Conservation (phyloP, 2,797 vertebrate genomes). For the Mormyrops boulengeri region DNA sequence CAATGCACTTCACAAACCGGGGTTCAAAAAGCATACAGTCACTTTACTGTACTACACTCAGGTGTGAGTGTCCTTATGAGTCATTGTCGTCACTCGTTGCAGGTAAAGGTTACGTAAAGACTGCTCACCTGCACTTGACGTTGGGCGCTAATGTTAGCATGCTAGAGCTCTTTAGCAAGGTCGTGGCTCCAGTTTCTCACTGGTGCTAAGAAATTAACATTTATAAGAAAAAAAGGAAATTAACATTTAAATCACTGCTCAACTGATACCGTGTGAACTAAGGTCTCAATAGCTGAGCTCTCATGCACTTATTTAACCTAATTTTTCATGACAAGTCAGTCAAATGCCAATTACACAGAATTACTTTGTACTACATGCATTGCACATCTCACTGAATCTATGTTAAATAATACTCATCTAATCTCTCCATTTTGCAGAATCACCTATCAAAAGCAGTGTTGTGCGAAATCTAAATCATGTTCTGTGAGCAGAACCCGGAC, state of each 20-base stretch:
- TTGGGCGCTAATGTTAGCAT: neutral
- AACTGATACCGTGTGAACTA: neutral
- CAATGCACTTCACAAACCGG: neutral
- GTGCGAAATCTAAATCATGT: neutral
- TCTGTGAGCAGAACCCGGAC: neutral
- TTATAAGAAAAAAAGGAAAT: neutral
- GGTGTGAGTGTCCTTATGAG: neutral
- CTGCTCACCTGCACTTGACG: neutral
- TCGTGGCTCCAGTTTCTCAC: neutral
- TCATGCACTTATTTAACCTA: neutral
- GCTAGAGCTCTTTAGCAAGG: neutral
- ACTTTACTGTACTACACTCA: neutral
- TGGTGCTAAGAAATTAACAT: neutral
- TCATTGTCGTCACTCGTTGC: neutral
- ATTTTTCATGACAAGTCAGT: neutral
- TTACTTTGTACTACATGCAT: neutral
- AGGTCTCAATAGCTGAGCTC: neutral
- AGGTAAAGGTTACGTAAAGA: neutral
- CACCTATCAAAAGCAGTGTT: neutral
- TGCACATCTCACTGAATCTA: neutral
- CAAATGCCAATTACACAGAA: neutral
- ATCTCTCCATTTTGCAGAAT: neutral
- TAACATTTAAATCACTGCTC: neutral
- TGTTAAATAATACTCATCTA: neutral
- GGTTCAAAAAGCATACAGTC: neutral